Evolutionary conservation across 2,888 invertebrate genomes (phyloP), one percentile per base, ranked within the genome.

Genomic region (Rhamnusium bicolor): DNA sequence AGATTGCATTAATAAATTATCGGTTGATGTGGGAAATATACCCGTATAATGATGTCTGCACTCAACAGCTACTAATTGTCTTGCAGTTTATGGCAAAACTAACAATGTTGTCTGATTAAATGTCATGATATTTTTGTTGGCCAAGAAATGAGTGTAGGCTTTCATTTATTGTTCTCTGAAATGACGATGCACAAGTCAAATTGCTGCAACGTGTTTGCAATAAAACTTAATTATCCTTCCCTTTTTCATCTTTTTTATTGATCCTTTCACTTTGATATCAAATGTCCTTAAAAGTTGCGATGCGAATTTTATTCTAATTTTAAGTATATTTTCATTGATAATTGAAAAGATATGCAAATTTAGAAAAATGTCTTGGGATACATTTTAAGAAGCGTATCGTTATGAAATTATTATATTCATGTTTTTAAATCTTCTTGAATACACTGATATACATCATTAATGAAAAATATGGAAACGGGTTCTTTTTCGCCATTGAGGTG

Each of bases 61-160:
- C 56, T 40, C 56, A 67, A 27, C 54, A 16, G 40, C 56, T 56
- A 56, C 67, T 67, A 67, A 67, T 67, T 56, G 56, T 56, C 53
- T 32, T 16, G 53, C 29, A 65, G 49, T 65, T 65, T 67, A 67
- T 56, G 40, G 67, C 47, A 24, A 56, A 56, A 40, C 46, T 27
- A 67, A 67, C 56, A 46, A 65, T 56, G 65, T 51, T 65, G 67
- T 67, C 67, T 46, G 67, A 67, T 54, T 51, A 46, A 67, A 56
- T 56, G 56, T 67, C 67, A 46, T 19, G 40, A 46, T 67, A 67
- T 54, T 56, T 67, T 56, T 56, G 67, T 46, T 32, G 29, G 53
- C 12, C 46, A 5, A 40, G 53, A 53, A 47, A 29, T 29, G 21
- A 54, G 40, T 56, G 67, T 67, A 67, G 67, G 67, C 67, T 40